phyloP scores from a whole-genome alignment of 2,888 invertebrate species.

The Dryococelus australis region DNA sequence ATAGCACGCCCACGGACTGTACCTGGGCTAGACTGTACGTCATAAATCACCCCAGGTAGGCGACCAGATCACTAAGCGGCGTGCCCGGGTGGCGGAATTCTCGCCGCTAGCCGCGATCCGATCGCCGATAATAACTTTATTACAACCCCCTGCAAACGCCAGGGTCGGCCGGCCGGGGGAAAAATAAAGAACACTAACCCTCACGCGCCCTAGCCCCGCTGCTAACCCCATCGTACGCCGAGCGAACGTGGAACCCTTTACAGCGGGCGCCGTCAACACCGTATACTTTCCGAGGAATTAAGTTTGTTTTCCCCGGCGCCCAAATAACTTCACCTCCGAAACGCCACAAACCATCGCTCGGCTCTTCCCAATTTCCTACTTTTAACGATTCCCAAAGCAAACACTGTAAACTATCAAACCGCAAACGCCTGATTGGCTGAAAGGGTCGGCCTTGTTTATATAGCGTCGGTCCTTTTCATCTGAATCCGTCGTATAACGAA shows the following conservation, averaged over 20 bases:
- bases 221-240: not conserved
- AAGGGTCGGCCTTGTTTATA: not conserved
- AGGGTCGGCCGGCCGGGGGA: not conserved
- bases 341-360: not conserved
- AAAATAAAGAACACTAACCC: not conserved
- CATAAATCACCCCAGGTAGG: conserved; percentile 11
- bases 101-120: conserved; percentile 35
- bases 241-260: not conserved
- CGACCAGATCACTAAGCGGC: conserved; percentile 8
- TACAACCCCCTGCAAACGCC: conserved; percentile 32
- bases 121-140: conserved; percentile 43
- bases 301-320: not conserved
- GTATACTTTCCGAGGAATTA: not conserved
- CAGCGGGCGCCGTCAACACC: not conserved
- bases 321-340: conserved; percentile 1
- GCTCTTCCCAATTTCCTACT: not conserved
- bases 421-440: conserved; percentile 10
- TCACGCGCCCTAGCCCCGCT: not conserved
- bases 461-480: conserved; percentile 2
- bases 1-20: not conserved
- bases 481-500: not conserved
- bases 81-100: conserved; percentile 33
- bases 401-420: conserved; percentile 9
- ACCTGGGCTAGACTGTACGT: not conserved
- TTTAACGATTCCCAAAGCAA: conserved; percentile 10